A percentile compares a stretch with the other conserved stretches of the same genome.
phyloP scores from a whole-genome alignment of 2,797 vertebrate species.

The Uromys caudimaculatus region DNA sequence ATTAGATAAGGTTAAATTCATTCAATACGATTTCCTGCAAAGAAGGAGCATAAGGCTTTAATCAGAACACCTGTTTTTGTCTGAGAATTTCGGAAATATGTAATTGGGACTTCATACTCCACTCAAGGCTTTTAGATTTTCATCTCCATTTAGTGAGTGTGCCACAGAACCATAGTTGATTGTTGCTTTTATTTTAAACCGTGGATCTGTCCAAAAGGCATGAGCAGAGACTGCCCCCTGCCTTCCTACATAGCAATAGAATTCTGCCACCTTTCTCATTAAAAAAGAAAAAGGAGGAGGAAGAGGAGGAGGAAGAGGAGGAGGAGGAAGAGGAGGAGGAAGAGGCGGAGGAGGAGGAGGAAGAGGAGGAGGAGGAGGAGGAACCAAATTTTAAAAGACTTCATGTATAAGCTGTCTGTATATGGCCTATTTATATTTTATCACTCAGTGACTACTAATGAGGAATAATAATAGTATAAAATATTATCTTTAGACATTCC shows the following conservation, averaged over 20 bases:
- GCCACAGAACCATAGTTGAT: slow-evolving; percentile 6
- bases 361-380: too few relatives aligned
- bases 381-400: slow-evolving; percentile 43
- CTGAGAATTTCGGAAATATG: neutral
- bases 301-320: too few relatives aligned
- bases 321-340: too few relatives aligned
- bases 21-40: neutral
- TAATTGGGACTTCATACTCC: neutral
- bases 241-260: slow-evolving; percentile 68
- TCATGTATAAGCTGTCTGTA: neutral
- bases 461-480: slow-evolving; percentile 28
- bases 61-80: neutral
- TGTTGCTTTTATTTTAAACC: slow-evolving; percentile 48
- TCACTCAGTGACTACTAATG: neutral
- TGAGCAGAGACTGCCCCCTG: slow-evolving; percentile 77
- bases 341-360: too few relatives aligned
- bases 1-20: slow-evolving; percentile 23
- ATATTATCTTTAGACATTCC: neutral
- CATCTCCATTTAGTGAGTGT: neutral
- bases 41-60: neutral
- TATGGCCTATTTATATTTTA: neutral
- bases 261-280: slow-evolving; percentile 36
- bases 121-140: slow-evolving; percentile 5
- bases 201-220: slow-evolving; percentile 40
- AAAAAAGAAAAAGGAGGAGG: neutral